Percentiles rank a stretch among this genome's conserved stretches.
Evolutionary conservation across 2,797 vertebrate genomes (phyloP).

Genomic region (Hapalemur alaotrensis): DNA sequence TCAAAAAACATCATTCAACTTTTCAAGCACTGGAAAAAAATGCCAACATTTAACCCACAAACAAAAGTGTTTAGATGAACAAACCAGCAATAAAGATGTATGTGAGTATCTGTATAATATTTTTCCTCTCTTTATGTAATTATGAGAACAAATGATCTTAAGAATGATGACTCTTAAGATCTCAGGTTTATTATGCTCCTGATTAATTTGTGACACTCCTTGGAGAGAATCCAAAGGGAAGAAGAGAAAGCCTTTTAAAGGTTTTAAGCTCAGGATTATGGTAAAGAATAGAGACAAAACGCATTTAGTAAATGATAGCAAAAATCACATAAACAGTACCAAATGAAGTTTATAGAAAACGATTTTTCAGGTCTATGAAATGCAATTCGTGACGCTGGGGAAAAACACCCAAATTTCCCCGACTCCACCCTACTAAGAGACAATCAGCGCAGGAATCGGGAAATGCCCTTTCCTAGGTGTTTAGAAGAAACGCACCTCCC

Average conservation of each 20-base stretch:
- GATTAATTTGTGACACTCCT: not conserved
- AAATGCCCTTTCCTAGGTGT: not conserved
- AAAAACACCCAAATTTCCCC: not conserved
- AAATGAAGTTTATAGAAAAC: not conserved
- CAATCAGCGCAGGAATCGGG: not conserved
- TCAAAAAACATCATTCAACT: not conserved
- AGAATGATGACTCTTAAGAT: not conserved
- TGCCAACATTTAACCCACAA: not conserved
- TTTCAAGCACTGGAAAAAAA: not conserved
- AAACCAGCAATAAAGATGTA: not conserved
- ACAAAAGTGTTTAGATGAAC: not conserved
- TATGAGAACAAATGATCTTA: not conserved
- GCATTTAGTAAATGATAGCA: not conserved
- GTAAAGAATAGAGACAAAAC: not conserved
- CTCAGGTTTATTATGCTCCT: not conserved
- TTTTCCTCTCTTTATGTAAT: not conserved
- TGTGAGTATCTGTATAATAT: not conserved
- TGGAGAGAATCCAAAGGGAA: not conserved
- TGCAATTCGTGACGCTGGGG: not conserved
- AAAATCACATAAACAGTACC: not conserved
- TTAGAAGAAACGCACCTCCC: not conserved
- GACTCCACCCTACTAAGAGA: conserved; percentile 6
- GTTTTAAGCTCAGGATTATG: not conserved
- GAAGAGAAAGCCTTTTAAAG: not conserved
- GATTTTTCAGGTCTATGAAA: not conserved